Evolutionary conservation across 2,888 invertebrate genomes (phyloP).

Genomic region (Melikaiella ostensackeni): DNA sequence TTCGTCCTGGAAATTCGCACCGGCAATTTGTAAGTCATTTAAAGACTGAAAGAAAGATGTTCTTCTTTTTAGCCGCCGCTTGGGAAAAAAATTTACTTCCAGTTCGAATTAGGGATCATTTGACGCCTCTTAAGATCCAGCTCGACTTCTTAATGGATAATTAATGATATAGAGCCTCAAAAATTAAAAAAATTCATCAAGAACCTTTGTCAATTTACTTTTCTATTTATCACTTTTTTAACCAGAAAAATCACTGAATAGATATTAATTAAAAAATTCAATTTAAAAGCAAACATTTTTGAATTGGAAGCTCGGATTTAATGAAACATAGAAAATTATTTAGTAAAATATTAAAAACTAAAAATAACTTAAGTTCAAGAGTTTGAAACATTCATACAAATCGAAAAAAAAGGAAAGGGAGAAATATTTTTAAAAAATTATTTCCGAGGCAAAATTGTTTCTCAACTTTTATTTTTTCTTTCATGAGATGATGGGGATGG

Average conservation of each 20-base stretch:
- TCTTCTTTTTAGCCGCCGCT: neutral
- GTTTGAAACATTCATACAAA: too few species aligned
- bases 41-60: neutral
- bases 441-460: neutral
- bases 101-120: conserved; percentile 5
- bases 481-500: neutral
- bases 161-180: neutral
- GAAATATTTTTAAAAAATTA: neutral
- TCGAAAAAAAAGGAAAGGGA: neutral
- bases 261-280: too few species aligned
- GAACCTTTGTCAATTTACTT: too few species aligned
- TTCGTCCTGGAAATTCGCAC: conserved; percentile 1
- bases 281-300: neutral
- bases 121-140: neutral
- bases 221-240: too few species aligned
- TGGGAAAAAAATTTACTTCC: neutral
- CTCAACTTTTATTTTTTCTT: neutral
- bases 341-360: too few species aligned
- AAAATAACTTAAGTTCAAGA: too few species aligned
- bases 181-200: neutral
- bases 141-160: neutral
- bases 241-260: too few species aligned
- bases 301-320: too few species aligned
- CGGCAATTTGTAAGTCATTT: neutral
- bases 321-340: too few species aligned